A percentile compares a stretch with the other conserved stretches of the same genome.
Evolutionary conservation across 2,797 vertebrate species (phyloP).

Genomic region (Uromys caudimaculatus): DNA sequence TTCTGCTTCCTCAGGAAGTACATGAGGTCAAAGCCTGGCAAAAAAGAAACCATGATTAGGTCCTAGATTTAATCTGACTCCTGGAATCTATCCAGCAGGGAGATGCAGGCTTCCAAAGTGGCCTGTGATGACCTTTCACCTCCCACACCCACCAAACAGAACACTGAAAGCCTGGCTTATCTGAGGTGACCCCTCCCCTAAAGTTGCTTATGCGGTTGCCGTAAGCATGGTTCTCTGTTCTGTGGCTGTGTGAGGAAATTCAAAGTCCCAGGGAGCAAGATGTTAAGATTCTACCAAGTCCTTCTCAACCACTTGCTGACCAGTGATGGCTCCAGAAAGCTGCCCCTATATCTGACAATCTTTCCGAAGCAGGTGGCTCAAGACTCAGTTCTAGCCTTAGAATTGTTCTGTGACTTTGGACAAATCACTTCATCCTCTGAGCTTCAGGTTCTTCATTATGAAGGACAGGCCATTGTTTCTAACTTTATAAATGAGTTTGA

Average conservation of each 20-base stretch:
- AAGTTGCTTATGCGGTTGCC: not conserved
- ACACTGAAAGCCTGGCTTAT: not conserved
- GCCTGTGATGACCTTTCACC: not conserved
- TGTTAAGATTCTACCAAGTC: not conserved
- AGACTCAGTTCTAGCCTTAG: not conserved
- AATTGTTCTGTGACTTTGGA: not conserved
- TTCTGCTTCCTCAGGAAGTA: not conserved
- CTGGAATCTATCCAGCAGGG: not conserved
- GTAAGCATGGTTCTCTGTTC: rapidly evolving
- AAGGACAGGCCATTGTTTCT: not conserved
- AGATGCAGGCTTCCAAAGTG: not conserved
- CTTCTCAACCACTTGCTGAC: not conserved
- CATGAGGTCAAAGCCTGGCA: not conserved
- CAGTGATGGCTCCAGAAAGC: not conserved
- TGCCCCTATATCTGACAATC: not conserved
- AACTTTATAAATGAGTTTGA: not conserved
- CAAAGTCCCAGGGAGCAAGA: not conserved
- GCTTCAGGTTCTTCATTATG: not conserved
- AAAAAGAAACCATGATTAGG: not conserved
- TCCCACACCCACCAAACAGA: not conserved
- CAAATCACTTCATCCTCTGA: not conserved
- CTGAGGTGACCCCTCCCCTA: not conserved
- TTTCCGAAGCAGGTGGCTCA: not conserved
- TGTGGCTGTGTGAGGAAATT: not conserved
- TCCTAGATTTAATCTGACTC: not conserved